phyloP scores from a whole-genome alignment of 2,888 invertebrate genomes.

The Liposcelis brunnea region DNA sequence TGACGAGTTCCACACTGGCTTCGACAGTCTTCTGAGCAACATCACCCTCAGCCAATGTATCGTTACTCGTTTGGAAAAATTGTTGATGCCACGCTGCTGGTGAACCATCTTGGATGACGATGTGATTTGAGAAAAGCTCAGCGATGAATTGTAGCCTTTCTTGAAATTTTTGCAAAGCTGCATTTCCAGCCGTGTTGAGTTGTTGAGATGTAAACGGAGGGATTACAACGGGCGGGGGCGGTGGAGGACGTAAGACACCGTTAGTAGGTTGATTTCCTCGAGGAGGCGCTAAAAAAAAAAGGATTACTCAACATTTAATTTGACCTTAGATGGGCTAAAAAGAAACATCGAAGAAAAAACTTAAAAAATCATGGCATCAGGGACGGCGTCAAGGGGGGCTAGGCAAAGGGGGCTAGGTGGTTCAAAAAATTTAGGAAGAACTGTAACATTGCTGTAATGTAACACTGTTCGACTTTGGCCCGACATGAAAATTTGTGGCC shows the following conservation, averaged over 20 bases:
- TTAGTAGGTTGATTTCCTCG: conserved; percentile 15
- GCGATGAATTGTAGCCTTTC: conserved; percentile 19
- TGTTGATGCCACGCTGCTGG: conserved; percentile 25
- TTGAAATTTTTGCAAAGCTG: conserved; percentile 21
- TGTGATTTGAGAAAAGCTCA: conserved; percentile 19
- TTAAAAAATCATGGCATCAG: background rate
- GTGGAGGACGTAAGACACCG: conserved; percentile 24
- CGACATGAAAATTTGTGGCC: too few species aligned
- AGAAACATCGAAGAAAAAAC: too few species aligned
- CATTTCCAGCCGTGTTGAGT: conserved; percentile 21
- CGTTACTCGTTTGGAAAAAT: conserved; percentile 25
- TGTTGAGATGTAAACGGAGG: conserved; percentile 24
- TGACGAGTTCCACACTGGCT: conserved; percentile 24
- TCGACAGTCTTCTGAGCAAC: conserved; percentile 25
- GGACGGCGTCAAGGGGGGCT: too few species aligned
- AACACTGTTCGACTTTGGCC: too few species aligned
- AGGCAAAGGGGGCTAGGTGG: too few species aligned
- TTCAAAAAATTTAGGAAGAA: too few species aligned
- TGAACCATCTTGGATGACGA: conserved; percentile 22
- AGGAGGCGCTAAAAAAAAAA: conserved; percentile 10
- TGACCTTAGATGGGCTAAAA: background rate
- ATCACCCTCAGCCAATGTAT: conserved; percentile 23
- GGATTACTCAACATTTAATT: background rate
- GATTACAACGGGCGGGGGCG: conserved; percentile 23
- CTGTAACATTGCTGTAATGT: too few species aligned